Evolutionary conservation across 2,888 invertebrate genomes (phyloP), one percentile per base, ranked within the genome.

Genomic region (Drosophila maculinotata): DNA sequence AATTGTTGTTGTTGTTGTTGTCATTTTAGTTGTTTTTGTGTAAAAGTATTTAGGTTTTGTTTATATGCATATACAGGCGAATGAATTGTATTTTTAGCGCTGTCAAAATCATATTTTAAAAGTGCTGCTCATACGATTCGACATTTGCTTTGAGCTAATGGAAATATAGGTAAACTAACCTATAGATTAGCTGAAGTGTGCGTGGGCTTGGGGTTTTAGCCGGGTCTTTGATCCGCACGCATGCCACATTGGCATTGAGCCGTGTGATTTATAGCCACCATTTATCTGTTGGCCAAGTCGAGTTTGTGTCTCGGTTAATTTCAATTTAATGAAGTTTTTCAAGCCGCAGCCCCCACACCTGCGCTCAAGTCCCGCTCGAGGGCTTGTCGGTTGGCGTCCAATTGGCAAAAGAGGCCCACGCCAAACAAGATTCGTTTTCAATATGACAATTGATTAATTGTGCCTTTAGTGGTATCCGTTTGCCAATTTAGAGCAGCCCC

Each of bases 391-490:
- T 70, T n/a, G n/a, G n/a, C n/a, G 65, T 45, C 60, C 81, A 62
- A 65, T 73, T 48, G 41, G 41, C 59, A 44, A 30, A 20, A 38
- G 38, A 8, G 26, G 49, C 79, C 79, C 79, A 79, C 85, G 76
- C 83, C 20, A 45, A 59, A 41, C 57, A 84, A 74, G 68, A 65
- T 75, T 68, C 64, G 69, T 60, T 68, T 77, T 64, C 66, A 79
- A 79, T 69, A 53, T 53, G 62, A 45, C 70, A 79, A 86, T 72
- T 86, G 82, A 86, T 82, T 83, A 82, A 82, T 82, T 86, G 72
- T 58, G 35, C 17, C 42, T 54, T 54, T 58, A 35, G 39, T 54
- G 52, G 69, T 75, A 51, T 86, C 68, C 75, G 71, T 69, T 76
- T 52, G 81, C 80, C 70, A 82, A 83, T 78, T 80, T 67, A 8